A percentile compares a stretch with the other conserved stretches of the same genome.
phyloP scores from a whole-genome alignment of 1,140 invertebrate species.

The Lordiphosa mommai region DNA sequence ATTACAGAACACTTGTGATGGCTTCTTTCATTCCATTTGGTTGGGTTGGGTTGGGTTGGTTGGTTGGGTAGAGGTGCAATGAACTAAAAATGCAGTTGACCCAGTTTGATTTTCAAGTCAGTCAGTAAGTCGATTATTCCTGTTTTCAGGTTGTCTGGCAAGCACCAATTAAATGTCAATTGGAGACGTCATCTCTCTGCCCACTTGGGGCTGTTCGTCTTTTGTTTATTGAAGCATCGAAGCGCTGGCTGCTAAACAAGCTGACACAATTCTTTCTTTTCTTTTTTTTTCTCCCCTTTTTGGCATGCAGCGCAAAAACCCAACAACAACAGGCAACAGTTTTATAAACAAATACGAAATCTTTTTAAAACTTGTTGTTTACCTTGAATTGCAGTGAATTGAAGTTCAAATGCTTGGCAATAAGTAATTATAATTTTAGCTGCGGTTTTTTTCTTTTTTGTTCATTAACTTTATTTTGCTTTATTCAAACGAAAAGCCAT shows the following conservation, averaged over 20 bases:
- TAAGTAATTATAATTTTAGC: conserved; percentile 15
- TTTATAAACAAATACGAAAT: conserved; percentile 9
- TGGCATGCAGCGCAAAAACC: conserved; percentile 13
- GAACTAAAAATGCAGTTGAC: conserved; percentile 22
- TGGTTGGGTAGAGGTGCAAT: conserved; percentile 27
- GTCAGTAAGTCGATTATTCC: conserved; percentile 8
- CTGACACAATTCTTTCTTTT: background rate
- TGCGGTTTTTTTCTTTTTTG: conserved; percentile 7
- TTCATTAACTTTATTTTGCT: conserved; percentile 10
- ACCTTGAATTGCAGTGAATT: conserved; percentile 18
- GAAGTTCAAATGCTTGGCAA: conserved; percentile 19
- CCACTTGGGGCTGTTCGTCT: conserved; percentile 4
- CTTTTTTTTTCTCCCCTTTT: conserved; percentile 11
- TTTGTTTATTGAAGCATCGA: conserved; percentile 7
- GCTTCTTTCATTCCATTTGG: conserved; percentile 11
- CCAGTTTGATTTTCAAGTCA: conserved; percentile 18
- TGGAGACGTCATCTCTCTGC: conserved; percentile 8
- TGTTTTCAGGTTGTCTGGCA: conserved; percentile 5
- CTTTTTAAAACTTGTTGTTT: conserved; percentile 7
- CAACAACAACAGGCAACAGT: conserved; percentile 1
- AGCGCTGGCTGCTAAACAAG: conserved; percentile 1
- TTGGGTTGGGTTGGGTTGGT: conserved; percentile 23
- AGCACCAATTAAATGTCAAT: conserved; percentile 22
- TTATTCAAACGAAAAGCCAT: background rate
- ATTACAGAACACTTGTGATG: conserved; percentile 11